Percentiles rank a stretch among this genome's conserved stretches.
These are phyloP conservation scores for Antechinus flavipes DNA, from an alignment of 2,113 vertebrate species.

Conservation along the genomic window DNA sequence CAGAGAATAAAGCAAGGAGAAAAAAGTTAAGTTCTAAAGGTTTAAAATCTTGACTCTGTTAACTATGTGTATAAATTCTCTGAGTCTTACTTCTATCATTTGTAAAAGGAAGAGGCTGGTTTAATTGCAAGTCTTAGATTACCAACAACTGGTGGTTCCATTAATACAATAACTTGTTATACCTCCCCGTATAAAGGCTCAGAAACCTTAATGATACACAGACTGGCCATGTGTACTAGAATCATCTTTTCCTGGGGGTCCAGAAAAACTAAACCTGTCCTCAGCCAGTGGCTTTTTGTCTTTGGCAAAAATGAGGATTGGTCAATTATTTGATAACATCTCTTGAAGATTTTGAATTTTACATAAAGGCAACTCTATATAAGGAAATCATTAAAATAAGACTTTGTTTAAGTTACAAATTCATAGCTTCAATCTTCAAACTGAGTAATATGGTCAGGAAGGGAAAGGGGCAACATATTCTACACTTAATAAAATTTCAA, in stretches of 20 bases:
- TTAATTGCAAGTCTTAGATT: not conserved
- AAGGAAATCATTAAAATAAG: not conserved
- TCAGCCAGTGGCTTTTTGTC: not conserved
- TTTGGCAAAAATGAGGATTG: not conserved
- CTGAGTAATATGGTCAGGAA: constrained; percentile 21
- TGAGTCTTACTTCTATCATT: not conserved
- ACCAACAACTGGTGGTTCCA: not conserved
- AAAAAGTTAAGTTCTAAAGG: not conserved
- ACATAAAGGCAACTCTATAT: not conserved
- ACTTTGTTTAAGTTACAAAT: constrained; percentile 26
- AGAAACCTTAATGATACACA: not conserved
- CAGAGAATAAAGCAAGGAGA: not conserved
- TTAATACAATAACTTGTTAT: not conserved
- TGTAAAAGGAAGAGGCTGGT: not conserved
- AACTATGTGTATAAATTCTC: not conserved
- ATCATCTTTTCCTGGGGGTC: too few species aligned
- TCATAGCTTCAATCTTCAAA: constrained; percentile 61
- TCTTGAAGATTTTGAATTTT: not conserved
- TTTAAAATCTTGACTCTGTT: not conserved
- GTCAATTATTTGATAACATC: not conserved
- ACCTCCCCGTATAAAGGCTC: not conserved
- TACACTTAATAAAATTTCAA: not conserved
- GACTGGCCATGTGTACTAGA: not conserved
- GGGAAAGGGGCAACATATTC: not conserved
- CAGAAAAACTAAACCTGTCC: rapidly evolving